A percentile compares a stretch with the other conserved stretches of the same genome.
Conservation (phyloP, 2,113 vertebrate genomes). For the Bombycilla garrulus region DNA sequence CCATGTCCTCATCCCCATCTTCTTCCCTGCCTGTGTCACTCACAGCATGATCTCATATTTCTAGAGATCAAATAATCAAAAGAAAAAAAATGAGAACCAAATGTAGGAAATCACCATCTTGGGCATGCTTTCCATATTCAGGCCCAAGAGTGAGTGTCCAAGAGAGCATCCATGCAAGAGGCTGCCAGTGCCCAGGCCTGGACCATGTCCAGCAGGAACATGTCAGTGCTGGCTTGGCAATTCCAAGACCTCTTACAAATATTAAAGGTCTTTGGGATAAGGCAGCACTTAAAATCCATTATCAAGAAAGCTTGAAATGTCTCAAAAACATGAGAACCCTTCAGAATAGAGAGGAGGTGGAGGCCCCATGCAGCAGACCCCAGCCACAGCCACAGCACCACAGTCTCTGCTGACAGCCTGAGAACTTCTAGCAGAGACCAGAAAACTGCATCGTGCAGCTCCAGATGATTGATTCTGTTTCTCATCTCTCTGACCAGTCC, state of each 20-base stretch:
- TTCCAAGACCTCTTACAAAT: background rate
- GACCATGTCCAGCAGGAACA: background rate
- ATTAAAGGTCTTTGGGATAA: background rate
- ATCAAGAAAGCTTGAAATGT: background rate
- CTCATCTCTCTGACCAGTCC: background rate
- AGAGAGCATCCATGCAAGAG: background rate
- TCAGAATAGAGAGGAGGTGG: background rate
- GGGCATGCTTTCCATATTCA: background rate
- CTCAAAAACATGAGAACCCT: background rate
- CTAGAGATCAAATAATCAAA: background rate
- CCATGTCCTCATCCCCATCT: fast-evolving
- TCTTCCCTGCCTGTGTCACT: background rate
- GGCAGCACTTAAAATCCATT: background rate
- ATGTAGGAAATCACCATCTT: background rate
- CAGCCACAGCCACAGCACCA: fast-evolving
- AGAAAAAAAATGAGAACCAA: background rate
- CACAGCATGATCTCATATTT: background rate
- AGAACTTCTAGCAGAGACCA: background rate
- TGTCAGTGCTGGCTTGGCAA: background rate
- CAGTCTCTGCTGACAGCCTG: fast-evolving
- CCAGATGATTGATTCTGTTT: background rate
- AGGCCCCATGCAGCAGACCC: background rate
- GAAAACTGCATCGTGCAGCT: background rate
- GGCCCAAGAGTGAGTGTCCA: background rate
- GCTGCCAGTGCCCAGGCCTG: background rate